Conservation (phyloP, 1,140 invertebrate species). For the Saccostrea glomerata region DNA sequence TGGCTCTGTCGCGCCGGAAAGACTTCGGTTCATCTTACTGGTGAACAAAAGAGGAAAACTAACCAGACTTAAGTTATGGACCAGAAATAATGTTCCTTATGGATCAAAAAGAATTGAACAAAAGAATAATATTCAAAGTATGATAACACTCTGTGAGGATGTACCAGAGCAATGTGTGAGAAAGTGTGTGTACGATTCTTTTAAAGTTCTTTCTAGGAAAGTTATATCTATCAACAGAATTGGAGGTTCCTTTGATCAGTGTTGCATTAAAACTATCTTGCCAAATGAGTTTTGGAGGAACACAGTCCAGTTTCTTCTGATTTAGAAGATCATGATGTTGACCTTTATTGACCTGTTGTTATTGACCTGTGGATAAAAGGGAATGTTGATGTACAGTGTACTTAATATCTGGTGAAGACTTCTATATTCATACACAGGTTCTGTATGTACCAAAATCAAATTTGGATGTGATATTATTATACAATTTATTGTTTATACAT, state of each 20-base stretch:
- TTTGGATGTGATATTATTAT: slow-evolving; percentile 18
- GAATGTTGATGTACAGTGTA: neutral
- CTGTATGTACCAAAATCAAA: neutral
- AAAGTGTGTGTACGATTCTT: neutral
- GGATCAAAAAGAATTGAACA: neutral
- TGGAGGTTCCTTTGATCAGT: neutral
- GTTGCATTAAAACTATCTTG: neutral
- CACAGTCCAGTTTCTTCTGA: no score
- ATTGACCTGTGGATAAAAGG: no score
- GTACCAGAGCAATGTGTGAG: neutral
- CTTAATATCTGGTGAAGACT: neutral
- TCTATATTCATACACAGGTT: neutral
- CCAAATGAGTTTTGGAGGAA: neutral
- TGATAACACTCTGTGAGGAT: neutral
- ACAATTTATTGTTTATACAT: slow-evolving; percentile 5
- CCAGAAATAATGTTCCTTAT: no score
- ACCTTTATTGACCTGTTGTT: no score
- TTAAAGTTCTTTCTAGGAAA: neutral
- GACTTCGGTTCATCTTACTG: slow-evolving; percentile 71
- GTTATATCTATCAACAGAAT: neutral
- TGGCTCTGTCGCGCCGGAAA: slow-evolving; percentile 57
- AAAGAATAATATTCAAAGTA: neutral
- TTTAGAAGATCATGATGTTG: no score
- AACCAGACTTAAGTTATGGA: no score
- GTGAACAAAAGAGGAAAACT: slow-evolving; percentile 50